Conservation (phyloP, 1,140 invertebrate species). For the Chymomyza costata region DNA sequence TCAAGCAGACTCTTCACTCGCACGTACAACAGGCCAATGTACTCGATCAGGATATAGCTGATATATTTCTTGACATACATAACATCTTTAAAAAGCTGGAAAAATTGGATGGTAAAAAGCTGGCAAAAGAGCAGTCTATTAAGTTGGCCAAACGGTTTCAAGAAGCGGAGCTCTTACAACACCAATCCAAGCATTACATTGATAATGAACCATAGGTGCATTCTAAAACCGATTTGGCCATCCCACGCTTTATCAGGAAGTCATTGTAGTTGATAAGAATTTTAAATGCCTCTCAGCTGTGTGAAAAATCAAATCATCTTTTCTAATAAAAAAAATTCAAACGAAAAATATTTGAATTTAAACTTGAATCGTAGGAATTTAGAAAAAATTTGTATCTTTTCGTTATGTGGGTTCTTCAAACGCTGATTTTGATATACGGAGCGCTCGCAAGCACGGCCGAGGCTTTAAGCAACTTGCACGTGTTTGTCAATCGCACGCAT, state of each 20-base stretch:
- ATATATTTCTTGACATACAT: constrained; percentile 43
- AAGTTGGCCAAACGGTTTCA: constrained; percentile 5
- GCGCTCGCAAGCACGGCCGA: no score
- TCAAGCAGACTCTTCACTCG: constrained; percentile 2
- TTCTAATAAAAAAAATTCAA: no score
- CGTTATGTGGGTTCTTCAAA: no score
- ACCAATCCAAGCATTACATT: constrained; percentile 26
- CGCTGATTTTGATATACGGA: no score
- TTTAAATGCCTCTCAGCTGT: no score
- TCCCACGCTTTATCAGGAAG: no score
- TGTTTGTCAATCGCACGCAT: constrained; percentile 22
- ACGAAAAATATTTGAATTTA: no score
- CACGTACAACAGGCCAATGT: constrained; percentile 5
- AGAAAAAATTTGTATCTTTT: no score
- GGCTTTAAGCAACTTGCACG: no score
- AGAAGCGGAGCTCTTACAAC: constrained; percentile 20
- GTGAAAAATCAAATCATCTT: constrained; percentile 15
- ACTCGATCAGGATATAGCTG: constrained; percentile 30
- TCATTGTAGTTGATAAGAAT: no score
- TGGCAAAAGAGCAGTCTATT: neutral
- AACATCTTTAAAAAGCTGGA: constrained; percentile 41
- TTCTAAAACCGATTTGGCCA: no score
- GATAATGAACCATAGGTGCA: neutral
- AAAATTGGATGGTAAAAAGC: neutral
- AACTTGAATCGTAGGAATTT: no score